Evolutionary conservation across 53 echinoderm and acorn worm species (phyloP), one percentile per base, ranked within the genome.

Genomic region (Antedon mediterranea): DNA sequence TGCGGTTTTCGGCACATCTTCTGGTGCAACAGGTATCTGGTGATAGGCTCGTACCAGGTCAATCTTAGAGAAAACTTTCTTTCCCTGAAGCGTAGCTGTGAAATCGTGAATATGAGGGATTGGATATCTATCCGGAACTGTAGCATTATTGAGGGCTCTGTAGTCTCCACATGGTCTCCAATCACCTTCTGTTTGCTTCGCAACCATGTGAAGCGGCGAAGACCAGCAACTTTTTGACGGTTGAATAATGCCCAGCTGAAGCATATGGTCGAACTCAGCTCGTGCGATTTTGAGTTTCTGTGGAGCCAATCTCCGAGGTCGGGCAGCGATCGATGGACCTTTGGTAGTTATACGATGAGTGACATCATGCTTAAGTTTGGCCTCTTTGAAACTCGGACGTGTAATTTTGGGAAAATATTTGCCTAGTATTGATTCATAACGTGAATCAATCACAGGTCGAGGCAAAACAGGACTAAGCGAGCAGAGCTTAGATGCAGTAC

Each of bases 81-180:
- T 77, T 3, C 81, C 84, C 32, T 84, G 29, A 6, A 84, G 42
- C 23, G 75, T 32, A 15, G 43, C 43, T 28, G 84, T 30, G 32
- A 84, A 88, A 74, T 88, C 88, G 26, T 84, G 88, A 2, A 88
- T 78, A 29, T 88, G 81, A 0, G 84, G 87, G 32, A 83, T 81
- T 14, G 83, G 87, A 32, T 87, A 86, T 26, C 43, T 15, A 28
- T 83, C 87, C 2, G 87, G 87, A 3, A 87, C 29, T 0, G 83
- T 87, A 29, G 13, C 37, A 0, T 80, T 80, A 31, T 84, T 87
- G 0, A 87, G 72, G 6, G 83, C 83, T 18, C 87, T 41, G 73
- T 84, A 85, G 23, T 80, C 80, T 11, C 80, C 73, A 72, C 80
- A 80, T 29, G 80, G 80, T 72, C 80, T 42, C 43, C 43, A 74